Conservation (phyloP, 2,888 invertebrate genomes). For the Drosophila villosipedis region DNA sequence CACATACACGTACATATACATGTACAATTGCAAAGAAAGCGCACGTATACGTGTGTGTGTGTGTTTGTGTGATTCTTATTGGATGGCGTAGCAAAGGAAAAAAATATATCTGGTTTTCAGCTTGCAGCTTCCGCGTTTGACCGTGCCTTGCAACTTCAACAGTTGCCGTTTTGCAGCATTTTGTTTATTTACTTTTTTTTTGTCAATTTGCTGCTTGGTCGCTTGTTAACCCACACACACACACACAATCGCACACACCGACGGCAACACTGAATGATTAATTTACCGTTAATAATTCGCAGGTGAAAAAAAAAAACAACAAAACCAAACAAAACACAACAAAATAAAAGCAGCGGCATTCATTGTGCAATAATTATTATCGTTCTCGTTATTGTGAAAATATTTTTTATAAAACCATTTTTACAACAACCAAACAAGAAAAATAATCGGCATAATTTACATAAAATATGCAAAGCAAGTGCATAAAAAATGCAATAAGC, state of each 20-base stretch:
- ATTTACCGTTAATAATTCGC: constrained; percentile 78
- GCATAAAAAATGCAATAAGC: constrained; percentile 18
- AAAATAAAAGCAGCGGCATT: constrained; percentile 49
- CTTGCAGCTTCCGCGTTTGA: constrained; percentile 74
- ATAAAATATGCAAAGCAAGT: constrained; percentile 9
- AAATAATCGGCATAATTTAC: constrained; percentile 15
- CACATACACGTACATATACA: constrained; percentile 8
- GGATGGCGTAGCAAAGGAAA: constrained; percentile 63
- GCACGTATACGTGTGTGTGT: constrained; percentile 31
- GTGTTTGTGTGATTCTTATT: constrained; percentile 65
- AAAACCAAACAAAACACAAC: constrained; percentile 24
- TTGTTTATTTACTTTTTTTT: constrained; percentile 70
- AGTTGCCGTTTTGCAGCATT: constrained; percentile 66
- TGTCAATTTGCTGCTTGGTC: constrained; percentile 66
- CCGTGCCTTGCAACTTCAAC: constrained; percentile 62
- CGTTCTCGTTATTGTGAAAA: constrained; percentile 54
- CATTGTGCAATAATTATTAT: constrained; percentile 65
- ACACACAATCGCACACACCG: constrained; percentile 7
- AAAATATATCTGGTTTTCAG: constrained; percentile 70
- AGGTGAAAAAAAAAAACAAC: constrained; percentile 55
- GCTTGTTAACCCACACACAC: constrained; percentile 57
- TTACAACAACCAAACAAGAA: constrained; percentile 44
- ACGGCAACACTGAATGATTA: constrained; percentile 60
- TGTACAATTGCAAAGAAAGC: constrained; percentile 53
- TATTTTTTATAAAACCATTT: constrained; percentile 57